Base-by-base conservation (phyloP, 2,113 vertebrate genomes). In the Toxotes chatareus region DNA sequence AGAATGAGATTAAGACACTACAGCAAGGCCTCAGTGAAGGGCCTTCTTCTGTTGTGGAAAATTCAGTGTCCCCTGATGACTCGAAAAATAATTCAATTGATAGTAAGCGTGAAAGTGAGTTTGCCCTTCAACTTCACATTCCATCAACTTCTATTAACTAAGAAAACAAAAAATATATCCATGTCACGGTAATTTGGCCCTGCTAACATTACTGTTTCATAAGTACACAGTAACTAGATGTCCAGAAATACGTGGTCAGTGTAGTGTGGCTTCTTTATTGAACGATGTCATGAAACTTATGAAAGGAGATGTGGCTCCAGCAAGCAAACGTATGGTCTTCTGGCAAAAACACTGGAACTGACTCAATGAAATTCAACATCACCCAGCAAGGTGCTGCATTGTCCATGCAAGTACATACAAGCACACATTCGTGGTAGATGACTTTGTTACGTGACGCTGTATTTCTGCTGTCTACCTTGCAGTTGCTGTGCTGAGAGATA, bases 1-100 rank as follows among this genome's bases (percentile, higher is more conserved):
- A 82, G 89, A 90, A 82, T 90, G 70, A 87, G 86, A 91, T 91
- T 80, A 82, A 70, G 82, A 78, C 57, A 64, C 73, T 23, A 82
- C 65, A 76, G 47, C 59, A 59, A 80, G 82, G 86, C 59, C 76
- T 83, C 19, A 4, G 44, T 72, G 73, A 77, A 77, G 76, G 36
- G 56, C 73, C 79, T 60, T 53, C 64, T 70, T 62, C 34, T 70
- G 67, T 6, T 73, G 63, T 40, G 42, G 68, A 68, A 65, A n/a
- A 76, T 44, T 64, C 40, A 23, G 27, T 19, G 70, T 76, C 36
- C 40, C 40, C 16, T 44, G 80, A 85, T 73, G 31, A 49, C 61
- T 68, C 31, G 14, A 21, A 47, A 79, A 84, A 74, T 51, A 51
- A 57, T 85, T 69, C 10, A 44, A 4, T 49, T 67, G 64, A 34